Evolutionary conservation across 2,113 vertebrate genomes (phyloP).

Genomic region (Nibea albiflora): DNA sequence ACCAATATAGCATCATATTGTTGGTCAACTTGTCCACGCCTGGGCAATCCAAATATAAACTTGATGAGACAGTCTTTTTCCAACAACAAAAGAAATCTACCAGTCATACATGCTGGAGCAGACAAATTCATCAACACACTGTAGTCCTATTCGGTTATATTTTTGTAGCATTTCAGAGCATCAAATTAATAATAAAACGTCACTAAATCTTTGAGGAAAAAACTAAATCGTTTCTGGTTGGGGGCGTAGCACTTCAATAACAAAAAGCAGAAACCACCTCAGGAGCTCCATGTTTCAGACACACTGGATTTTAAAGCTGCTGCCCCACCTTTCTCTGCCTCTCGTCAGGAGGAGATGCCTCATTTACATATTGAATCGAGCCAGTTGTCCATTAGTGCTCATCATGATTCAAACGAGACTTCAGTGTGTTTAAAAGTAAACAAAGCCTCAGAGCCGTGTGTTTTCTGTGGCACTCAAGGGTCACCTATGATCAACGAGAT

Average conservation of each 20-base stretch:
- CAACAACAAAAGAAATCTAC: conserved; percentile 22
- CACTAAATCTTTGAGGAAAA: background rate
- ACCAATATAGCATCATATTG: conserved; percentile 42
- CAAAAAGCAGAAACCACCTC: conserved; percentile 5
- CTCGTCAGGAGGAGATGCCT: background rate
- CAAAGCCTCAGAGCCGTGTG: background rate
- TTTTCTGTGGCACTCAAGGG: background rate
- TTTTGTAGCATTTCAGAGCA: background rate
- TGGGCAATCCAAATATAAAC: conserved; percentile 18
- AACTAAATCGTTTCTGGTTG: background rate
- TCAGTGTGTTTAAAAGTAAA: background rate
- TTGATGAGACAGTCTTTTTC: conserved; percentile 10
- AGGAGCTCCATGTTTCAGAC: background rate
- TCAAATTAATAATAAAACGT: background rate
- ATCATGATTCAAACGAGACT: background rate
- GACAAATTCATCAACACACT: background rate
- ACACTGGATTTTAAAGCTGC: background rate
- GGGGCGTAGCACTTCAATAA: background rate
- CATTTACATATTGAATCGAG: conserved; percentile 6
- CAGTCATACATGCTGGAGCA: background rate
- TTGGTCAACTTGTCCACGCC: conserved; percentile 14
- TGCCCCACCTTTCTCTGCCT: background rate
- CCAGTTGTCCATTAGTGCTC: background rate
- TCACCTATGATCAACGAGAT: background rate
- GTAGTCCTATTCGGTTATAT: background rate